These are phyloP conservation scores for Pao palembangensis DNA, from an alignment of 2,113 vertebrate genomes.

Conservation along the genomic window DNA sequence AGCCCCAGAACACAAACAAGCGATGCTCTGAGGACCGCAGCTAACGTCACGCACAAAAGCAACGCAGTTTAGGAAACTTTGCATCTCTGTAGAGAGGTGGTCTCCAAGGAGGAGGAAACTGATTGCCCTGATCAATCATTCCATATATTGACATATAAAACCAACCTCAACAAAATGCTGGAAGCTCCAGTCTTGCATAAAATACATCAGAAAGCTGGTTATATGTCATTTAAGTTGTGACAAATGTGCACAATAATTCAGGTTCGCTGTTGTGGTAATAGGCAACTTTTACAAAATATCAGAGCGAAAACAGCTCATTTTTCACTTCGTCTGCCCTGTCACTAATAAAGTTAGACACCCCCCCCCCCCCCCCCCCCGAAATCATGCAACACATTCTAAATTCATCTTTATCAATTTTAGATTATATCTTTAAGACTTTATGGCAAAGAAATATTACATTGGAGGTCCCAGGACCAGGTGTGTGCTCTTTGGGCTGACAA, in stretches of 20 bases:
- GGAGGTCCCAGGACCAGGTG: too few species aligned
- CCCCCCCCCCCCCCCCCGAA: constrained; percentile 1
- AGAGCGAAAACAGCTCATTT: constrained; percentile 34
- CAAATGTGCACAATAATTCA: constrained; percentile 51
- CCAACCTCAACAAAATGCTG: constrained; percentile 15
- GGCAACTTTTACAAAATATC: constrained; percentile 22
- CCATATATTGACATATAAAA: constrained; percentile 22
- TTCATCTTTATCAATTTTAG: constrained; percentile 2
- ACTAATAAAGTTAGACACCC: constrained; percentile 23
- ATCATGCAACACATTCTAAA: constrained; percentile 18
- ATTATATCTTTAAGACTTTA: too few species aligned
- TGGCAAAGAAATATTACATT: too few species aligned
- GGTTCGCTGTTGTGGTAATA: constrained; percentile 36
- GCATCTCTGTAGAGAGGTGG: too few species aligned
- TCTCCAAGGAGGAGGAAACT: constrained; percentile 9
- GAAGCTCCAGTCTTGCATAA: constrained; percentile 17
- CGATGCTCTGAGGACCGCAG: constrained; percentile 30
- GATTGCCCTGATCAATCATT: constrained; percentile 52
- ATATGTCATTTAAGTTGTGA: constrained; percentile 51
- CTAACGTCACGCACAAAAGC: constrained; percentile 23
- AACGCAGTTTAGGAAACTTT: constrained; percentile 35
- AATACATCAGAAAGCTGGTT: constrained; percentile 36
- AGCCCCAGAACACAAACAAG: constrained; percentile 38
- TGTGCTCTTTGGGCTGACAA: too few species aligned
- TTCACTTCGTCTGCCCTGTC: constrained; percentile 50